A percentile compares a stretch with the other conserved stretches of the same genome.
Conservation (phyloP, 2,113 vertebrate genomes). For the Proteles cristata region DNA sequence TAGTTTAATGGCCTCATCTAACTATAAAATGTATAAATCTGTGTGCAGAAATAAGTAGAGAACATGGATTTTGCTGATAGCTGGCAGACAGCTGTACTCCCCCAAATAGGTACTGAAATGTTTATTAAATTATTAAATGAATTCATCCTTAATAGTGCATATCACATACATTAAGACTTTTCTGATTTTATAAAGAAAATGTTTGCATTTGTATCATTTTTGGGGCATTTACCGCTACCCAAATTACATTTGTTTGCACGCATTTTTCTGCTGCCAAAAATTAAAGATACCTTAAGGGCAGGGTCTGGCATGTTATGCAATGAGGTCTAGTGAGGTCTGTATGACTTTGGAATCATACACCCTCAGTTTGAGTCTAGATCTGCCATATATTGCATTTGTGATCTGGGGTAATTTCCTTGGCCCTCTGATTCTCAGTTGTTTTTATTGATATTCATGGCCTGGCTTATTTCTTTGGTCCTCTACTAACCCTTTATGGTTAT, state of each 20-base stretch:
- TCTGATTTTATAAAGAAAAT: conserved; percentile 1
- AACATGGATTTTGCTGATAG: not conserved
- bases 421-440: not conserved
- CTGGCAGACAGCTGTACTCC: not conserved
- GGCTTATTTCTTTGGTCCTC: not conserved
- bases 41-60: not conserved
- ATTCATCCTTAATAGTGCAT: not conserved
- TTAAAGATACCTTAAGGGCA: not conserved
- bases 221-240: not conserved
- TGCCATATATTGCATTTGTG: not conserved
- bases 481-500: not conserved
- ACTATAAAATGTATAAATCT: not conserved
- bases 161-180: not conserved
- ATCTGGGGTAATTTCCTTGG: not conserved
- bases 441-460: not conserved
- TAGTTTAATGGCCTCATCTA: not conserved
- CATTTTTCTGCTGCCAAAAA: not conserved
- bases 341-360: not conserved
- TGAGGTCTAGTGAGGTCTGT: not conserved
- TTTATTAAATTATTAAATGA: not conserved
- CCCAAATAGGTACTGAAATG: not conserved
- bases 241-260: not conserved
- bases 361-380: not conserved
- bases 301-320: not conserved
- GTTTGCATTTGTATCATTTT: conserved; percentile 7